Evolutionary conservation across 1,140 invertebrate genomes (phyloP), one percentile per base, ranked within the genome.

Genomic region (Hylaeus volcanicus): DNA sequence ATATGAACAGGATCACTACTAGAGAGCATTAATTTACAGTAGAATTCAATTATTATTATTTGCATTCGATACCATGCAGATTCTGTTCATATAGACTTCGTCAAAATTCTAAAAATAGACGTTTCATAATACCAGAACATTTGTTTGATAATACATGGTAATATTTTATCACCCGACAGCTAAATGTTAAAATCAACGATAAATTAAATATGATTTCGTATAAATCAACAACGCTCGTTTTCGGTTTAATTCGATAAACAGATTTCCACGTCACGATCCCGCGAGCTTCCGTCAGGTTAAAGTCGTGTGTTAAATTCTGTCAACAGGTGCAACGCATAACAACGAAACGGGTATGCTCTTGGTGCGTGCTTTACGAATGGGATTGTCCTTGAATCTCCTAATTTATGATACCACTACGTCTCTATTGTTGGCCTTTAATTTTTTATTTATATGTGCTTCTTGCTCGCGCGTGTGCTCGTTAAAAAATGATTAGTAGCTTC

Each of bases 401-500:
- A 82, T 70, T 75, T 64, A 85, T 81, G 70, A 70, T 73, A 80
- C 51, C 60, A 77, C 81, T 86, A 86, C 64, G 76, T 65, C 37
- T 77, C 68, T 71, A 76, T 76, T 11, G 55, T 84, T 69, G 64
- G 73, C 51, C 15, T 39, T 75, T 69, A 85, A 73, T 9, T 63
- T 41, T 48, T 48, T 48, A 1, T 73, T 56, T 12, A 61, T 79
- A 70, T 83, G 86, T 88, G 86, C 85, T 85, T 73, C 15, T 88
- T 88, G 76, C 85, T 87, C 85, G 75, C 82, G 79, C 79, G 79
- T 77, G 86, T 88, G 86, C 82, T 84, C 85, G 82, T 88, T 88
- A 87, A 87, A 64, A 86, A 84, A 79, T 79, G 71, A 87, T 88
- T 88, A 88, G 85, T 88, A 87, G 79, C 85, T 76, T 87, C 82